phyloP scores from a whole-genome alignment of 2,113 vertebrate genomes.

The Dasyurus viverrinus region DNA sequence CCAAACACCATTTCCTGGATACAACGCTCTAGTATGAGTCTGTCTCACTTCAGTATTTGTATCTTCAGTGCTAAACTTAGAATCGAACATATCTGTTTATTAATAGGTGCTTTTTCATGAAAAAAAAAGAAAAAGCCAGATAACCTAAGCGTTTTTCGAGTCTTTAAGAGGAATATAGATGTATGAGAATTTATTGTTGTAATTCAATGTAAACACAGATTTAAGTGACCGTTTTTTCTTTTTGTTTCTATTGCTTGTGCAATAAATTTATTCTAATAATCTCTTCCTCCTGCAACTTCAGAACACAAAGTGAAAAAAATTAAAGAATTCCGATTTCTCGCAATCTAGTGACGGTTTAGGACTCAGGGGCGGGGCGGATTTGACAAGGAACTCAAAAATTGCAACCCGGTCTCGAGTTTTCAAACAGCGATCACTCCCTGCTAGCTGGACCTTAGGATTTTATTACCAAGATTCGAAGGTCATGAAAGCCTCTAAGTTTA shows the following conservation, averaged over 20 bases:
- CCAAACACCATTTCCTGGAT: neutral
- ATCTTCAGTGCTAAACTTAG: neutral
- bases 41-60: neutral
- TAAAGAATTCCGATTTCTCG: neutral
- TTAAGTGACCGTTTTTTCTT: neutral
- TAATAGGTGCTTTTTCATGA: neutral
- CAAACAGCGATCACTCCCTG: neutral
- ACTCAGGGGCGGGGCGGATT: slow-evolving; percentile 19
- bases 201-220: neutral
- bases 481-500: slow-evolving; percentile 91
- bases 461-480: neutral
- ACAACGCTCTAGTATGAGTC: neutral
- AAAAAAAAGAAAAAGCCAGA: no score
- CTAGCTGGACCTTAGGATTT: neutral
- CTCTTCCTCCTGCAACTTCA: no score
- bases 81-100: neutral
- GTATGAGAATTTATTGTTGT: no score
- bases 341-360: slow-evolving; percentile 48
- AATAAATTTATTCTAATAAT: neutral
- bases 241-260: neutral
- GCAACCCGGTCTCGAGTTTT: rapidly evolving
- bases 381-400: neutral
- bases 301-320: neutral
- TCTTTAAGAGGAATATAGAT: no score
- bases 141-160: neutral